Base-by-base conservation (phyloP, 2,888 invertebrate species). In the Copidosoma aretas region DNA sequence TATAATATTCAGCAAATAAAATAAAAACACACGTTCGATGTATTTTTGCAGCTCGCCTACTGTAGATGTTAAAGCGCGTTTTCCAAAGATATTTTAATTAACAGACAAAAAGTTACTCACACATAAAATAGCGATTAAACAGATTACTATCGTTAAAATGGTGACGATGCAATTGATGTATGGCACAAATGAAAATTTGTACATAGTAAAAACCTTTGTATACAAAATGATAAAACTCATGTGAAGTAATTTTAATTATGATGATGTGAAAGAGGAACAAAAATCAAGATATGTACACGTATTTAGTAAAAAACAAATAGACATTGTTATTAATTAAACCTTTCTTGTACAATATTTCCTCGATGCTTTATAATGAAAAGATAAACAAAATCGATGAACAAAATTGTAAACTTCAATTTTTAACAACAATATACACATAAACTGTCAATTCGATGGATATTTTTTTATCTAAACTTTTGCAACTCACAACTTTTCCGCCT, bases 201-300 rank as follows among this genome's bases (percentile, higher is more conserved):
- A 71, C 60, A 71, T 71, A 71, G 62, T 49, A 66, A 65, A 56
- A 67, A 64, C 53, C 64, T 71, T 71, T 68, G 71, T 71, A 71
- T 71, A 71, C 66, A 57, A 62, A 68, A 66, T 14, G 51, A 32
- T 32, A 32, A 68, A 66, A 53, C 32, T 32, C 8, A 60, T 68
- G 65, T 62, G 61, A 61, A 68, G 22, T 57, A 68, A 68, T 41
- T 61, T 68, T n/a, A 65, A 68, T 22, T 49, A 62, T 59, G 14
- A 60, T 64, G 61, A 65, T 68, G 63, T 65, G 66, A 66, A 46
- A 64, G 25, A 68, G 65, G 52, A 24, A 66, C n/a, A n/a, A n/a
- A 67, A 66, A 60, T 71, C 22, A 71, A 60, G 17, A 64, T 64
- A 60, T 68, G 60, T 68, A 71, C 57, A 60, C 60, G 66, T 68